These are phyloP conservation scores for Periophthalmus modestus DNA, from an alignment of 2,113 vertebrate genomes.

Conservation along the genomic window DNA sequence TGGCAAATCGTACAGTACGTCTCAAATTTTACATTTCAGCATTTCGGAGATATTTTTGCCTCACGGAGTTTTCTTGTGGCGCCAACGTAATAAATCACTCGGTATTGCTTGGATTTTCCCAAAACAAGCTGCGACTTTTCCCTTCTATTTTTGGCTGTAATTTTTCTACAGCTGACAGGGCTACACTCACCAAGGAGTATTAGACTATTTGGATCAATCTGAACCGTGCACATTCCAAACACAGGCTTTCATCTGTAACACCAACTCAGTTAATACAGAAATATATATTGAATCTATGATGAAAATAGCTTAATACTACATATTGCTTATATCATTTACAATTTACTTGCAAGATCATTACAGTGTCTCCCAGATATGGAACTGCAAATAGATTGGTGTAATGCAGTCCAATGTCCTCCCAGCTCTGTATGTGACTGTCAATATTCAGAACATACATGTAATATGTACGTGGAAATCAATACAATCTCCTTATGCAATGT, in stretches of 20 bases:
- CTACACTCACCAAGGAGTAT: neutral
- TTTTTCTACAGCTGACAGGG: slow-evolving; percentile 20
- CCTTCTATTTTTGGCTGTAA: slow-evolving; percentile 32
- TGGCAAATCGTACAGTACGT: neutral
- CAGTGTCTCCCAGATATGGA: slow-evolving; percentile 21
- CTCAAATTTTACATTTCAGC: neutral
- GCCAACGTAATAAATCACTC: slow-evolving; percentile 39
- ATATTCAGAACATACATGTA: slow-evolving; percentile 1
- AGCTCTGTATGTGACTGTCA: slow-evolving; percentile 7
- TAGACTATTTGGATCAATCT: neutral
- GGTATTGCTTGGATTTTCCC: slow-evolving; percentile 21
- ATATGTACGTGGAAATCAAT: neutral
- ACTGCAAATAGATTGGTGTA: neutral
- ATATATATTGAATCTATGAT: neutral
- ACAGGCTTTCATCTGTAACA: neutral
- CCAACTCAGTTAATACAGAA: neutral
- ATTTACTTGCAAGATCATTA: neutral
- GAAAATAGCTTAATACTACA: neutral
- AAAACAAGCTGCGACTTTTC: slow-evolving; percentile 34
- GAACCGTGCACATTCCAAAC: neutral
- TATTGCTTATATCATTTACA: neutral
- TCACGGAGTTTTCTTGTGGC: slow-evolving; percentile 30
- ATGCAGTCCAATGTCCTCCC: neutral
- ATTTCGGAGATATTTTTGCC: slow-evolving; percentile 6
- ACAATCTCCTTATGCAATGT: too few species aligned